A percentile compares a stretch with the other conserved stretches of the same genome.
Conservation (phyloP, 2,113 vertebrate genomes). For the Danio rerio region DNA sequence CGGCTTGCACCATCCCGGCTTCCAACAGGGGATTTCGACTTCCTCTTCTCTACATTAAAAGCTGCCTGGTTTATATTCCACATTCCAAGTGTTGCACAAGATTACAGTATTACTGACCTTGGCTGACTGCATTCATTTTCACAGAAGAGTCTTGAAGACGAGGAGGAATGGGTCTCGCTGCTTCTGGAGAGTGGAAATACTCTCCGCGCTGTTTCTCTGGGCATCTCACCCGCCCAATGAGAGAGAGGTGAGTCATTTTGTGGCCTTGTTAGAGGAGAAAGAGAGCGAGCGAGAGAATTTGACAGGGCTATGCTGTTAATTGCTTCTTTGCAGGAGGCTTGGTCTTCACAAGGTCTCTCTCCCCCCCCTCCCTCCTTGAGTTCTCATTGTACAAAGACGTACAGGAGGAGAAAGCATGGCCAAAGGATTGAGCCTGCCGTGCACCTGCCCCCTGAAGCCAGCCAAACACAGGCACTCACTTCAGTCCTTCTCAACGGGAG, state of each 20-base stretch:
- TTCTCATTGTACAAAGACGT: slow-evolving; percentile 61
- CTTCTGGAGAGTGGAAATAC: slow-evolving; percentile 27
- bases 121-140: slow-evolving; percentile 15
- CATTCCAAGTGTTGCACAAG: slow-evolving; percentile 31
- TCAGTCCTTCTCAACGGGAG: slow-evolving; percentile 76
- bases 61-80: slow-evolving; percentile 27
- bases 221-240: slow-evolving; percentile 37
- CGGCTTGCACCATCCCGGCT: slow-evolving; percentile 4
- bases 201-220: slow-evolving; percentile 10
- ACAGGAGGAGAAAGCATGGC: slow-evolving; percentile 44
- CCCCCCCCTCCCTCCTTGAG: slow-evolving; percentile 44
- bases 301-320: slow-evolving; percentile 79
- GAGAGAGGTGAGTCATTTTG: slow-evolving; percentile 47
- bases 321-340: slow-evolving; percentile 78
- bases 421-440: slow-evolving; percentile 72
- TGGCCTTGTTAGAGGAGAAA: slow-evolving; percentile 57
- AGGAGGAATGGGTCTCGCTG: slow-evolving; percentile 9
- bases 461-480: slow-evolving; percentile 78
- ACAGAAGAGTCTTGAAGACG: slow-evolving; percentile 18
- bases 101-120: slow-evolving; percentile 43
- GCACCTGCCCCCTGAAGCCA: slow-evolving; percentile 75
- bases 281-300: slow-evolving; percentile 67
- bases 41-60: slow-evolving; percentile 5
- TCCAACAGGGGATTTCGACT: slow-evolving; percentile 17
- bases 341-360: slow-evolving; percentile 72